Conservation (phyloP, 2,888 invertebrate genomes). For the Timandra comae region DNA sequence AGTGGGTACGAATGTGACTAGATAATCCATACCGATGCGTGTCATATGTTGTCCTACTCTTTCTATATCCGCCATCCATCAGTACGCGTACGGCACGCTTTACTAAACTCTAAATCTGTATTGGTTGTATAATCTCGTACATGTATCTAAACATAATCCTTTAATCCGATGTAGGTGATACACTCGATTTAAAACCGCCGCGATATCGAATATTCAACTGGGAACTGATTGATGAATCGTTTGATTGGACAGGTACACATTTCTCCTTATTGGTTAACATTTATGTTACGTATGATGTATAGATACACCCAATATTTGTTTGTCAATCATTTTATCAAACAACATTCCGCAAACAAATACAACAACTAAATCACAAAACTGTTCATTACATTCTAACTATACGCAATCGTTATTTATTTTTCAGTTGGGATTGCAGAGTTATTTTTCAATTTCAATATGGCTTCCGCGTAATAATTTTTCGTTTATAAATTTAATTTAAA, state of each 20-base stretch:
- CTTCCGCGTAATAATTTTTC: slow-evolving; percentile 1
- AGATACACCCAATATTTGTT: too few species aligned
- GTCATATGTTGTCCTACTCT: slow-evolving; percentile 16
- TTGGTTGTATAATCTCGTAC: slow-evolving; percentile 14
- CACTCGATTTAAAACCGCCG: slow-evolving; percentile 11
- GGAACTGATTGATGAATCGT: slow-evolving; percentile 6
- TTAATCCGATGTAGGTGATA: slow-evolving; percentile 17
- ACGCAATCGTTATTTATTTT: background rate
- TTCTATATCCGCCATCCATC: slow-evolving; percentile 18
- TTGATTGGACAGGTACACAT: background rate
- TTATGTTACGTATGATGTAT: too few species aligned
- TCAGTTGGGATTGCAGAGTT: slow-evolving; percentile 2
- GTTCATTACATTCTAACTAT: background rate
- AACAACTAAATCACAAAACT: too few species aligned
- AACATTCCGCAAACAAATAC: too few species aligned
- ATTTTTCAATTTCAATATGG: slow-evolving; percentile 5
- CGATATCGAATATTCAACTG: slow-evolving; percentile 7
- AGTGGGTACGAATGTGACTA: slow-evolving; percentile 9
- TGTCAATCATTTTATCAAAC: too few species aligned
- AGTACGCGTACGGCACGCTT: slow-evolving; percentile 7
- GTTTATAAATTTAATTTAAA: background rate
- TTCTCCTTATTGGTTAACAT: background rate
- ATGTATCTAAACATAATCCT: slow-evolving; percentile 18
- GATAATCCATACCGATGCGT: slow-evolving; percentile 17
- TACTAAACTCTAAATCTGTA: slow-evolving; percentile 2